Conservation (phyloP, 2,797 vertebrate species). For the Periparus ater region DNA sequence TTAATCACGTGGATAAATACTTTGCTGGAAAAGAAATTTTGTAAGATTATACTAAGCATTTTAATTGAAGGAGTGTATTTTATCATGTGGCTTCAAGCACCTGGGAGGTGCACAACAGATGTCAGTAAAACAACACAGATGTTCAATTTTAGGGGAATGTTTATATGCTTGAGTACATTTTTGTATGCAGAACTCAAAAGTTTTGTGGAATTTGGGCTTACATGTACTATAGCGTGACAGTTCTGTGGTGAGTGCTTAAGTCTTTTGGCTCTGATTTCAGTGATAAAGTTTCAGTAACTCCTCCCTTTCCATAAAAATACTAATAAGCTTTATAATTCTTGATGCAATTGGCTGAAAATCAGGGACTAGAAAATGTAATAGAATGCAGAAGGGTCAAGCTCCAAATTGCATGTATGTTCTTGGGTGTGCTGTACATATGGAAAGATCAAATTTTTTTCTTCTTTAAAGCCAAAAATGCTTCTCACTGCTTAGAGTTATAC, state of each 20-base stretch:
- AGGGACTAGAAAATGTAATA: neutral
- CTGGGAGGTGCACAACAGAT: neutral
- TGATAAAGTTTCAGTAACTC: constrained; percentile 1
- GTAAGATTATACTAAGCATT: neutral
- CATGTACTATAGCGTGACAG: neutral
- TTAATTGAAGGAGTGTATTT: neutral
- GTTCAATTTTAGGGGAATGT: neutral
- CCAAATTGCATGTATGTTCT: neutral
- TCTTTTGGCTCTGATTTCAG: constrained; percentile 23
- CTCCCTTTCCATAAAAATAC: constrained; percentile 14
- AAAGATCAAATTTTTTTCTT: neutral
- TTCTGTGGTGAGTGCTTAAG: neutral
- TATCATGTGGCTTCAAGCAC: neutral
- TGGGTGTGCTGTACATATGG: neutral
- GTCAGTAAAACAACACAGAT: neutral
- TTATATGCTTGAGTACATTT: neutral
- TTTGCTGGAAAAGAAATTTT: neutral
- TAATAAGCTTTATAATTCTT: neutral
- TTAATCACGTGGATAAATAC: neutral
- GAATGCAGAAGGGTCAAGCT: neutral
- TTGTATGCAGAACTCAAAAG: neutral
- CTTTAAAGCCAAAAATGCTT: constrained; percentile 7
- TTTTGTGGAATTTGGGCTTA: constrained; percentile 8
- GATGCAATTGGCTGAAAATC: neutral
- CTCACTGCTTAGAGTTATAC: neutral